Base-by-base conservation (phyloP, 2,113 vertebrate species). In the Herpailurus yagouaroundi region DNA sequence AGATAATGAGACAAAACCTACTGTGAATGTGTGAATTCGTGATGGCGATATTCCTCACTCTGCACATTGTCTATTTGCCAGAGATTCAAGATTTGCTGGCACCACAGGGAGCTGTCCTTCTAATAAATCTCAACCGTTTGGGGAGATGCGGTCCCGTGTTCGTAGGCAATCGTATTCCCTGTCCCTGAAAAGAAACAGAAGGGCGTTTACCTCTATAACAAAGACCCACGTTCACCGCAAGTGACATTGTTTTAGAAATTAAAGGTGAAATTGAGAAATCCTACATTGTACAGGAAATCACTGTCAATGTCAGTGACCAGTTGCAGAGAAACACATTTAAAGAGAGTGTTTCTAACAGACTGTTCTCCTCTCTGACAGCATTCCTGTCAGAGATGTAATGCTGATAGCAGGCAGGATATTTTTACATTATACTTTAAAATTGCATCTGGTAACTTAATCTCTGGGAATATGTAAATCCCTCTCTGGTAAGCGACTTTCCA, bases 371-470 rank as follows among this genome's bases (percentile, higher is more conserved):
- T 15, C 83, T 91, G 86, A 91, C 92, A 95, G 64, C 84, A 29
- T 93, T 93, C 9, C 63, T 68, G 27, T 36, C 81, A 29, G 45
- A 71, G 91, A 85, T 25, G 10, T 64, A 66, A 73, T 83, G 14
- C 85, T 64, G 63, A 38, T 91, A 77, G 21, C 95, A 92, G 92
- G 13, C 97, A 93, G 96, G 11, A 79, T 91, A 71, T 90, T 97
- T 97, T 80, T 82, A 87, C 85, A 92, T 88, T 91, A 71, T 79
- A 81, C 52, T 69, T 98, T 93, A 90, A 93, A 83, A 38, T 97
- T 68, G 79, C 73, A 79, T 95, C 57, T 95, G 88, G 33, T 66
- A 96, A 95, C 68, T 82, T 95, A 89, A 23, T 96, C 55, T 97
- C 3, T 1, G n/a, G 87, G 1, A 76, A 76, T 82, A 83, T 16